Percentiles rank a stretch among this genome's conserved stretches.
phyloP scores from a whole-genome alignment of 2,797 vertebrate genomes.

The Epinephelus awoara region DNA sequence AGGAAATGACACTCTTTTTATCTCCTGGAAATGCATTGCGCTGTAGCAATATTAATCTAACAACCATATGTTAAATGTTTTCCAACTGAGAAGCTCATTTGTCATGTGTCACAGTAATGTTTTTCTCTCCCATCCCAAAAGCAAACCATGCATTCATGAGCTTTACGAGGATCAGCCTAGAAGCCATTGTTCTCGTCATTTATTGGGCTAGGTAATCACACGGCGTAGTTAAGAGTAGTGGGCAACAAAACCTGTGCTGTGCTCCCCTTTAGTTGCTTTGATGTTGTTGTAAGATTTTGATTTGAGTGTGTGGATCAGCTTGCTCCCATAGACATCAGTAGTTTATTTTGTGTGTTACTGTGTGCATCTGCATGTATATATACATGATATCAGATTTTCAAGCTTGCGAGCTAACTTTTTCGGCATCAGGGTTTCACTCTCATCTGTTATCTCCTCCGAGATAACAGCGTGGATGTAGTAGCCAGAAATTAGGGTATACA shows the following conservation, averaged over 20 bases:
- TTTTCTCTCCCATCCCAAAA: slow-evolving; percentile 79
- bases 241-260: slow-evolving; percentile 35
- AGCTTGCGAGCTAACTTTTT: too few species aligned
- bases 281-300: slow-evolving; percentile 34
- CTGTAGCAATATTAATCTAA: slow-evolving; percentile 40
- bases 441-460: too few species aligned
- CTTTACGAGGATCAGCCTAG: slow-evolving; percentile 75
- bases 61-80: slow-evolving; percentile 47
- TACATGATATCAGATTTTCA: too few species aligned
- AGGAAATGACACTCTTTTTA: slow-evolving; percentile 44
- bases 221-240: slow-evolving; percentile 51
- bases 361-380: neutral
- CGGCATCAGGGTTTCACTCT: too few species aligned
- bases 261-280: slow-evolving; percentile 56
- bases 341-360: slow-evolving; percentile 14
- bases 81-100: slow-evolving; percentile 43
- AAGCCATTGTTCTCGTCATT: slow-evolving; percentile 71
- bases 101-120: slow-evolving; percentile 61
- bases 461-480: too few species aligned
- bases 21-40: slow-evolving; percentile 47
- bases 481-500: too few species aligned
- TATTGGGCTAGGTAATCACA: slow-evolving; percentile 78
- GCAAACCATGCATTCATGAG: slow-evolving; percentile 72
- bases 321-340: slow-evolving; percentile 22
- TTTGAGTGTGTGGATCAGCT: slow-evolving; percentile 37